phyloP scores from a whole-genome alignment of 2,113 vertebrate genomes.

The Malurus melanocephalus region DNA sequence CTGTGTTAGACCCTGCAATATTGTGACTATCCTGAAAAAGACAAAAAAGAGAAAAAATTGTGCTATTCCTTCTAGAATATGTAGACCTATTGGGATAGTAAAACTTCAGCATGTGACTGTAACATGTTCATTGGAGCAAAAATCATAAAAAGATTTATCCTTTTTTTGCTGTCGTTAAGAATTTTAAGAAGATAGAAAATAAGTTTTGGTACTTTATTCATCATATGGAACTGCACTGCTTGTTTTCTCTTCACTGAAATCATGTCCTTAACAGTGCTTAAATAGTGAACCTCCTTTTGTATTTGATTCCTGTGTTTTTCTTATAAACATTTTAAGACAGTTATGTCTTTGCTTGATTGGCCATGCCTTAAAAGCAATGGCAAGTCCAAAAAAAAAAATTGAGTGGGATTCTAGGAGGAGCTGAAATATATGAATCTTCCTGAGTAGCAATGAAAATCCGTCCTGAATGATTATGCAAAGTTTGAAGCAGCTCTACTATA shows the following conservation, averaged over 20 bases:
- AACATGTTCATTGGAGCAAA: background rate
- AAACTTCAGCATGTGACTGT: background rate
- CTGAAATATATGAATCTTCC: background rate
- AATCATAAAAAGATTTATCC: background rate
- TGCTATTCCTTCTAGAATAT: background rate
- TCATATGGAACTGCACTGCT: background rate
- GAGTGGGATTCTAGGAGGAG: background rate
- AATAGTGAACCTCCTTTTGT: background rate
- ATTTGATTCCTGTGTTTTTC: background rate
- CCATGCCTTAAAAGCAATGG: background rate
- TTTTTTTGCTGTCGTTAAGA: background rate
- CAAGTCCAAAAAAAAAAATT: background rate
- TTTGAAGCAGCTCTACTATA: background rate
- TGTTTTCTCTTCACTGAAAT: background rate
- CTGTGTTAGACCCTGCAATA: background rate
- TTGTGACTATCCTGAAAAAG: background rate
- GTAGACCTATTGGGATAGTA: background rate
- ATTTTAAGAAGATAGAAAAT: background rate
- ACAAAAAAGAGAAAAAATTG: background rate
- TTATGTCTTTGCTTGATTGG: background rate
- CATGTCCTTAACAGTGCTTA: accelerated
- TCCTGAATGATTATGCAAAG: background rate
- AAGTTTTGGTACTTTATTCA: background rate
- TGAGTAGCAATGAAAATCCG: background rate
- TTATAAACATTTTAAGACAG: background rate